A percentile compares a stretch with the other conserved stretches of the same genome.
Evolutionary conservation across 2,888 invertebrate genomes (phyloP).

Genomic region (Erynnis tages): DNA sequence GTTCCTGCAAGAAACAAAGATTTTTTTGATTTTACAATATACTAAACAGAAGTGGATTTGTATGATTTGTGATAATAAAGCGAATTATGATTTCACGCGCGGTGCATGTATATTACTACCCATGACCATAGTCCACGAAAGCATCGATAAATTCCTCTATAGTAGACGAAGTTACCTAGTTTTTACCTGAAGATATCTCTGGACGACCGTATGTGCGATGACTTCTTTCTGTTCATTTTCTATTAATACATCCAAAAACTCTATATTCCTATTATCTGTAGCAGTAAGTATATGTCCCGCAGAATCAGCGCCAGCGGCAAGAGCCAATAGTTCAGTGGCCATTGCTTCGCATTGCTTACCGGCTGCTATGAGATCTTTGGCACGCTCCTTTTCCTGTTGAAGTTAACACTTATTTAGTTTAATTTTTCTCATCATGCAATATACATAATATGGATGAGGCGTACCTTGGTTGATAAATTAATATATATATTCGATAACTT

Average conservation of each 20-base stretch:
- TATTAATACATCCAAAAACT: slow-evolving; percentile 97
- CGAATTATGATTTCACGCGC: slow-evolving; percentile 4
- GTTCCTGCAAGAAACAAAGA: slow-evolving; percentile 85
- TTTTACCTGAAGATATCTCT: slow-evolving; percentile 95
- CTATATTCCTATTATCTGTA: slow-evolving; percentile 95
- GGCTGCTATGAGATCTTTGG: slow-evolving; percentile 97
- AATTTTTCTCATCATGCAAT: too few species aligned
- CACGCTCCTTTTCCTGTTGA: slow-evolving; percentile 97
- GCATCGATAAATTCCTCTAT: slow-evolving; percentile 24
- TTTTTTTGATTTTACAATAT: background rate
- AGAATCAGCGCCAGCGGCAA: slow-evolving; percentile 96
- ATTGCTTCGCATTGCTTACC: slow-evolving; percentile 98
- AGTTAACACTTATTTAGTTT: too few species aligned
- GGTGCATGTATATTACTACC: background rate
- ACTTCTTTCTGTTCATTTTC: slow-evolving; percentile 99
- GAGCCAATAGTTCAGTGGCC: slow-evolving; percentile 97
- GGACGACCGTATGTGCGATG: slow-evolving; percentile 98
- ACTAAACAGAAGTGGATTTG: background rate
- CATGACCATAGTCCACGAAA: background rate
- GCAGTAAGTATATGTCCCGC: slow-evolving; percentile 97
- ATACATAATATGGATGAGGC: too few species aligned
- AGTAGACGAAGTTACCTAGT: slow-evolving; percentile 76
- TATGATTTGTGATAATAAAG: background rate
- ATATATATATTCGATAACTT: slow-evolving; percentile 97
- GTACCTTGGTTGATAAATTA: slow-evolving; percentile 91